Conservation (phyloP, 2,797 vertebrate genomes). For the Bovichtus diacanthus region DNA sequence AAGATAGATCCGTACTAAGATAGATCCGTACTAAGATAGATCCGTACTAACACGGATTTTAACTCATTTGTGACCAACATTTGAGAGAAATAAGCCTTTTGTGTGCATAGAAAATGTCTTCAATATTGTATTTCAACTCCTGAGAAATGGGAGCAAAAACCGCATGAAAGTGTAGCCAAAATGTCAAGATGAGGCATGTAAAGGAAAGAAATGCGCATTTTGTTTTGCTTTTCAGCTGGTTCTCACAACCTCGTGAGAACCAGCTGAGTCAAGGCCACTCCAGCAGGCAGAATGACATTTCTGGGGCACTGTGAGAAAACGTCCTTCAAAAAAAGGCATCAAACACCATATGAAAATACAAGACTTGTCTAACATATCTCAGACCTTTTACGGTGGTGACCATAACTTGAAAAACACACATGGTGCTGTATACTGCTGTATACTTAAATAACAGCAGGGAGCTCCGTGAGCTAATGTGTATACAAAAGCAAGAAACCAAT, state of each 20-base stretch:
- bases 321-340: slow-evolving; percentile 55
- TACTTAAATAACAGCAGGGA: slow-evolving; percentile 4
- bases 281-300: slow-evolving; percentile 73
- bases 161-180: no score
- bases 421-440: not conserved
- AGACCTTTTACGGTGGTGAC: slow-evolving; percentile 47
- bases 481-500: slow-evolving; percentile 35
- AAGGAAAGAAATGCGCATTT: not conserved
- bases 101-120: no score
- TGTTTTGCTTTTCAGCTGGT: not conserved
- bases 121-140: no score
- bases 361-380: slow-evolving; percentile 43
- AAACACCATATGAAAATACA: slow-evolving; percentile 37
- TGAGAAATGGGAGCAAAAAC: no score
- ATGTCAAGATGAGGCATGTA: slow-evolving; percentile 31
- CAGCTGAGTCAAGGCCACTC: slow-evolving; percentile 62
- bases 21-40: no score
- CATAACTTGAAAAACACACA: slow-evolving; percentile 22
- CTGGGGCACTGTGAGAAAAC: slow-evolving; percentile 63
- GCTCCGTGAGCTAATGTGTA: not conserved
- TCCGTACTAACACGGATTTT: no score
- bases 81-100: no score
- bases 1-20: no score
- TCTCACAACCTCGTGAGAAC: no score
- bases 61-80: no score